Evolutionary conservation across 2,888 invertebrate species (phyloP), one percentile per base, ranked within the genome.

Genomic region (Nebria salina): DNA sequence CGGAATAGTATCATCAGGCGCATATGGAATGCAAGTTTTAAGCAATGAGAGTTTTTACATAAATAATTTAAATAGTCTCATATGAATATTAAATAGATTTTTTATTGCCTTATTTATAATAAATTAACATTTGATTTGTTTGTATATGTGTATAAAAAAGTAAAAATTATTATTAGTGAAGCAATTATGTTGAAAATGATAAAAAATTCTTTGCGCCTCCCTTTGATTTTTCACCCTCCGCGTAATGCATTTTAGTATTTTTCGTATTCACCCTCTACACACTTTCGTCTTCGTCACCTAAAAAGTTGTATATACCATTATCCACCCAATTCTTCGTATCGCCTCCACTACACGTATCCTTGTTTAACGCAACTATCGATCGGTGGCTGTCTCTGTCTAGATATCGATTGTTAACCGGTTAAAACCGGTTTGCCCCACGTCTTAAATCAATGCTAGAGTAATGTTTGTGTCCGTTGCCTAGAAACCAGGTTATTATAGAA

Each of bases 401-500:
- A 15, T 80, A 85, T 85, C 84, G 85, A 85, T 85, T 85, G 84
- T 84, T 84, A 85, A 82, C 85, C 85, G 83, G 85, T 85, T 84
- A 54, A 77, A 85, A 84, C 85, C 84, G 83, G 85, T 87, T 87
- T 86, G 20, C 20, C 85, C 85, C 85, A 83, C 84, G 80, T 80
- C 80, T 80, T 85, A 85, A 88, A 88, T 88, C 88, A 87, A 88
- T 88, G 88, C 87, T 84, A 83, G 84, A 85, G 82, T 84, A 84
- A 84, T 87, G 87, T 88, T 87, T 88, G 87, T 87, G 87, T 87
- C 85, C 86, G 87, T 88, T 86, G 86, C 88, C 87, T 85, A 86
- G 88, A 83, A 86, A 87, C 88, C 84, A 85, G 86, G 86, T 80
- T 80, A 75, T 80, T 75, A 80, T 80, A 80, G 75, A 80, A 80